Conservation (phyloP, 1,140 invertebrate genomes). For the silkworm (Bombyx mori) region ASM3026992v2 NC_085129.1:11470001-11470500, state of each 20-base stretch:
- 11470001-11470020: too few relatives aligned
- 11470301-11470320: neutral
- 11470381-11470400: too few relatives aligned
- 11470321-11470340: neutral
- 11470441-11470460: too few relatives aligned
- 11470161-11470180: slow-evolving; percentile 28
- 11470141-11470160: slow-evolving; percentile 50
- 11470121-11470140: slow-evolving; percentile 27
- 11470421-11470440: too few relatives aligned
- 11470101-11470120: slow-evolving; percentile 31
- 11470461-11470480: too few relatives aligned
- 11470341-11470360: neutral
- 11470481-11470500: too few relatives aligned
- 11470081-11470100: slow-evolving; percentile 31
- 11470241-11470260: neutral
- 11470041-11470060: too few relatives aligned
- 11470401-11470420: too few relatives aligned
- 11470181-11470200: neutral
- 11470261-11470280: neutral
- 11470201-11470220: neutral
- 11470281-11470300: neutral
- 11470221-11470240: neutral
- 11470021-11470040: too few relatives aligned
- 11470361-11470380: neutral
- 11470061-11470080: neutral